These are phyloP conservation scores for Dicaeum eximium DNA, from an alignment of 2,113 vertebrate species.

Conservation along the genomic window DNA sequence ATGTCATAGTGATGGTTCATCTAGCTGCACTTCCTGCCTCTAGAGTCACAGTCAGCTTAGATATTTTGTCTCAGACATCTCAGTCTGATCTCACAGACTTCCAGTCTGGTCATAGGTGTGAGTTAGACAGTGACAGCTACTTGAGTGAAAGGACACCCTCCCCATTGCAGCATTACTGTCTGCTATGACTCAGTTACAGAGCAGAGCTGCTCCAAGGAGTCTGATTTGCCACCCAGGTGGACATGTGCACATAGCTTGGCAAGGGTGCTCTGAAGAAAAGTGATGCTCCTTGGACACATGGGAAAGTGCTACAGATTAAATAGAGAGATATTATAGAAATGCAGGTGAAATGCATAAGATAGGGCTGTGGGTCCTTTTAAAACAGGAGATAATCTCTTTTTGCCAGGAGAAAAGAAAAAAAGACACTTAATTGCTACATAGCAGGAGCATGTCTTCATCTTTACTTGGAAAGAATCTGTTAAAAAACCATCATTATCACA, in stretches of 20 bases:
- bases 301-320: background rate
- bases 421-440: background rate
- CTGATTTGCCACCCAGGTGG: background rate
- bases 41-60: background rate
- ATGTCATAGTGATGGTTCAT: background rate
- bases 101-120: background rate
- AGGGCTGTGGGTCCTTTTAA: background rate
- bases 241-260: background rate
- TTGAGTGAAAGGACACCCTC: background rate
- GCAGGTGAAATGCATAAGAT: background rate
- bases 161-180: background rate
- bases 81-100: background rate
- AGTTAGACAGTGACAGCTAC: background rate
- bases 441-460: background rate
- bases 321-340: background rate
- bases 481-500: background rate
- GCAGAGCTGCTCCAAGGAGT: background rate
- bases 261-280: background rate
- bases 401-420: background rate
- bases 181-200: background rate
- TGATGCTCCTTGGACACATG: background rate
- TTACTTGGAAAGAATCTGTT: background rate
- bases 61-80: background rate
- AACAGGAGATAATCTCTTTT: background rate
- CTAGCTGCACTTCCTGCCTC: background rate